Conservation (phyloP, 1,140 invertebrate species). For the Eciton burchellii region DNA sequence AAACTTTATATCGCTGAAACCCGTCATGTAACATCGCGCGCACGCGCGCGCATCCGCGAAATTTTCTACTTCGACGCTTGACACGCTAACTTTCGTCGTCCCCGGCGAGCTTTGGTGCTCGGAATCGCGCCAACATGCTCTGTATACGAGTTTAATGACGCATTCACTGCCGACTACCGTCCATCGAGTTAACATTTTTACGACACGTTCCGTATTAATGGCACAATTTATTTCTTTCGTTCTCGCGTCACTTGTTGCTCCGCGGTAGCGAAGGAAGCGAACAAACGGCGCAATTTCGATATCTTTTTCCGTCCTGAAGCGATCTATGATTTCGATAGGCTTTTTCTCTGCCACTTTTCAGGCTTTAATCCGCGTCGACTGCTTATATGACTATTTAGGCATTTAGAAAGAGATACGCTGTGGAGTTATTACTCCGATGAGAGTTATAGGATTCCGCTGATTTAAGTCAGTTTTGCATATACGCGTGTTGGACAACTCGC, state of each 20-base stretch:
- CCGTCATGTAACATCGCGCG: slow-evolving; percentile 23
- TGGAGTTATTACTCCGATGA: no score
- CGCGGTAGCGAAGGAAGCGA: neutral
- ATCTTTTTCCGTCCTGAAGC: neutral
- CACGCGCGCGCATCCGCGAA: slow-evolving; percentile 18
- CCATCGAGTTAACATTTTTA: slow-evolving; percentile 36
- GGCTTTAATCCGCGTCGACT: neutral
- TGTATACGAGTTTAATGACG: slow-evolving; percentile 38
- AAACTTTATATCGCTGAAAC: slow-evolving; percentile 27
- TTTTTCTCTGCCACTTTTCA: neutral
- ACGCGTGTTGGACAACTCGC: no score
- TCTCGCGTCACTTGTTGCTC: slow-evolving; percentile 45
- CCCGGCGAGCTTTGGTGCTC: neutral
- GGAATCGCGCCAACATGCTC: slow-evolving; percentile 1
- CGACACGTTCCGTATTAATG: slow-evolving; percentile 9
- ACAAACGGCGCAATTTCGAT: slow-evolving; percentile 13
- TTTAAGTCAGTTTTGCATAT: no score
- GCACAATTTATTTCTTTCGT: slow-evolving; percentile 46
- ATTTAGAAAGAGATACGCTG: no score
- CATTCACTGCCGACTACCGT: slow-evolving; percentile 30
- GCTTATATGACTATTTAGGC: neutral
- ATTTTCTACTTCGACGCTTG: slow-evolving; percentile 46
- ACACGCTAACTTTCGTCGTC: slow-evolving; percentile 38
- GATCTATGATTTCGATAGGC: slow-evolving; percentile 17
- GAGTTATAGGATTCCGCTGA: no score